Evolutionary conservation across 2,797 vertebrate species (phyloP).

Genomic region (Melanotaenia boesemani): DNA sequence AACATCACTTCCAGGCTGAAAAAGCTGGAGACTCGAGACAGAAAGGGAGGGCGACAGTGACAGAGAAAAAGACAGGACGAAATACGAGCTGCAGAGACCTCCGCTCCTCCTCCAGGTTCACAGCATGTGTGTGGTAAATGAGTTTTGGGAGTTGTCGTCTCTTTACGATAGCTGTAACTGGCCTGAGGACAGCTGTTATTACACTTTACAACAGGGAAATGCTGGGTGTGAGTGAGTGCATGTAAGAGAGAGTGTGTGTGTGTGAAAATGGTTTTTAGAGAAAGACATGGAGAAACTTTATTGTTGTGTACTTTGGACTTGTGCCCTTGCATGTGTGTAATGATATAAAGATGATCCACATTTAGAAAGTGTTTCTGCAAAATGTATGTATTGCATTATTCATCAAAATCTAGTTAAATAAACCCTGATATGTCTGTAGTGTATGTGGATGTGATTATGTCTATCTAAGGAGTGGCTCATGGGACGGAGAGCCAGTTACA

Average conservation of each 20-base stretch:
- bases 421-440: slow-evolving; percentile 20
- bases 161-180: slow-evolving; percentile 81
- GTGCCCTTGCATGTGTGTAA: slow-evolving; percentile 56
- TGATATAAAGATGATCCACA: slow-evolving; percentile 35
- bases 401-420: slow-evolving; percentile 16
- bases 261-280: slow-evolving; percentile 29
- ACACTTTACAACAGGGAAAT: slow-evolving; percentile 78
- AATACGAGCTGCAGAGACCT: slow-evolving; percentile 52
- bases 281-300: slow-evolving; percentile 34
- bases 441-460: slow-evolving; percentile 22
- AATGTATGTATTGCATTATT: slow-evolving; percentile 50
- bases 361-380: slow-evolving; percentile 38
- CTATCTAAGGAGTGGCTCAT: slow-evolving; percentile 55
- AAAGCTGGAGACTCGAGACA: slow-evolving; percentile 29
- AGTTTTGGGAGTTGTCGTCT: slow-evolving; percentile 80
- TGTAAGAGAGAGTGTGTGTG: slow-evolving; percentile 3
- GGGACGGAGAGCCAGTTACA: slow-evolving; percentile 49
- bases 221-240: slow-evolving; percentile 37
- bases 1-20: slow-evolving; percentile 65
- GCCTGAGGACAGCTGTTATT: slow-evolving; percentile 81
- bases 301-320: slow-evolving; percentile 31
- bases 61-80: slow-evolving; percentile 29
- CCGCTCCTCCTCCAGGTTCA: slow-evolving; percentile 43
- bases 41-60: slow-evolving; percentile 26
- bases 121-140: slow-evolving; percentile 66